A percentile compares a stretch with the other conserved stretches of the same genome.
Conservation (phyloP, 1,140 invertebrate species). For the Pseudomyrmex dendroicus region DNA sequence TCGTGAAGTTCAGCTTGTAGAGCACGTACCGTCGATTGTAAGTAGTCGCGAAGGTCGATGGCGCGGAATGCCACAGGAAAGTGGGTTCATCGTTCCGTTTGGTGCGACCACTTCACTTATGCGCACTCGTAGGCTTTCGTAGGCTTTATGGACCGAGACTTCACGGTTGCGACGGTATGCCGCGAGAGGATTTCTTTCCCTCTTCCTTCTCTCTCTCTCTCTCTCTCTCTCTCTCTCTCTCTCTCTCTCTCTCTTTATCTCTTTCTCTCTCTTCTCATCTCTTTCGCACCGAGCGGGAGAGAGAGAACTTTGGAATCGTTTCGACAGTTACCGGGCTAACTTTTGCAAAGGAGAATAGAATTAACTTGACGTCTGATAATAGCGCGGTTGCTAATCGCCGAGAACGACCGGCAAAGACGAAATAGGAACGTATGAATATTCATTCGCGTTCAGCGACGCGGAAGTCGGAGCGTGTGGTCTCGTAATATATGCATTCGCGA, state of each 20-base stretch:
- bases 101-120: constrained; percentile 76
- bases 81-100: constrained; percentile 72
- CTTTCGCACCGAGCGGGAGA: no score
- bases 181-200: constrained; percentile 34
- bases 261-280: background rate
- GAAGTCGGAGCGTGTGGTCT: constrained; percentile 50
- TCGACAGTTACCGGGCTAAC: constrained; percentile 55
- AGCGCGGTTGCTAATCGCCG: constrained; percentile 56
- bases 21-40: constrained; percentile 16
- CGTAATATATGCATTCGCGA: constrained; percentile 50
- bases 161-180: constrained; percentile 58
- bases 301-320: constrained; percentile 63
- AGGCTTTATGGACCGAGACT: constrained; percentile 76
- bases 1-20: constrained; percentile 5
- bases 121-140: constrained; percentile 75
- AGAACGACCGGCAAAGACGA: constrained; percentile 44
- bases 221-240: no score
- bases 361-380: constrained; percentile 57
- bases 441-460: constrained; percentile 46
- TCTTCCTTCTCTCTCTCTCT: background rate
- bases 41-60: constrained; percentile 68
- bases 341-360: constrained; percentile 55
- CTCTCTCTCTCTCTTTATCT: background rate
- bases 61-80: constrained; percentile 60
- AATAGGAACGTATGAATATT: constrained; percentile 61